Percentiles rank a stretch among this genome's conserved stretches.
phyloP scores from a whole-genome alignment of 2,797 vertebrate genomes.

The Kryptolebias ocellatus region DNA sequence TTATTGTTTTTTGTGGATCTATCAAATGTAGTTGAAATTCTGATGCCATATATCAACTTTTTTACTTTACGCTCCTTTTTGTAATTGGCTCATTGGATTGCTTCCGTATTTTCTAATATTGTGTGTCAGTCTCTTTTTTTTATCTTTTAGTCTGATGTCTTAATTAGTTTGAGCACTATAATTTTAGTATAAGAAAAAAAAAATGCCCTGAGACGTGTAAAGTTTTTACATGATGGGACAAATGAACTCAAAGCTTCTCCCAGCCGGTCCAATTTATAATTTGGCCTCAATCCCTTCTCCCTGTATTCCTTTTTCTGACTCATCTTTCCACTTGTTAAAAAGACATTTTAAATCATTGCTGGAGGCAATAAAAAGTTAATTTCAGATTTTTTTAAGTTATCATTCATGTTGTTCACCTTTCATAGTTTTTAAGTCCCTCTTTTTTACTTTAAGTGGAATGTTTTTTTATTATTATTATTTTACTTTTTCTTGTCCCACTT shows the following conservation, averaged over 20 bases:
- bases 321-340: constrained; percentile 73
- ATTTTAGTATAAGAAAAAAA: constrained; percentile 41
- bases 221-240: constrained; percentile 76
- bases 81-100: constrained; percentile 47
- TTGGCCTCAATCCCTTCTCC: constrained; percentile 79
- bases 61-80: constrained; percentile 2
- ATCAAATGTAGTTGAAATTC: neutral
- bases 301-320: constrained; percentile 54
- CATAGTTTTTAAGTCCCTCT: constrained; percentile 54
- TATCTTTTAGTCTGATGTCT: constrained; percentile 41
- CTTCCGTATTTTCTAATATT: constrained; percentile 35
- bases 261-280: constrained; percentile 80
- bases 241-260: constrained; percentile 71
- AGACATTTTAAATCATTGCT: constrained; percentile 82
- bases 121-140: constrained; percentile 28
- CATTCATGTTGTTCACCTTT: constrained; percentile 87
- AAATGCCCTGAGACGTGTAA: constrained; percentile 45
- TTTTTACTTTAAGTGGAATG: constrained; percentile 61
- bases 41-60: neutral
- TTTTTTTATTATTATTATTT: constrained; percentile 50
- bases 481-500: constrained; percentile 56
- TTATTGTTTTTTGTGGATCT: too few relatives aligned
- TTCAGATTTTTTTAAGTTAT: constrained; percentile 90
- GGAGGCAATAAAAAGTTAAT: constrained; percentile 91
- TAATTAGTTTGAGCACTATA: constrained; percentile 47